These are phyloP conservation scores for Lycaon pictus DNA, from an alignment of 2,113 vertebrate genomes.

Conservation along the genomic window DNA sequence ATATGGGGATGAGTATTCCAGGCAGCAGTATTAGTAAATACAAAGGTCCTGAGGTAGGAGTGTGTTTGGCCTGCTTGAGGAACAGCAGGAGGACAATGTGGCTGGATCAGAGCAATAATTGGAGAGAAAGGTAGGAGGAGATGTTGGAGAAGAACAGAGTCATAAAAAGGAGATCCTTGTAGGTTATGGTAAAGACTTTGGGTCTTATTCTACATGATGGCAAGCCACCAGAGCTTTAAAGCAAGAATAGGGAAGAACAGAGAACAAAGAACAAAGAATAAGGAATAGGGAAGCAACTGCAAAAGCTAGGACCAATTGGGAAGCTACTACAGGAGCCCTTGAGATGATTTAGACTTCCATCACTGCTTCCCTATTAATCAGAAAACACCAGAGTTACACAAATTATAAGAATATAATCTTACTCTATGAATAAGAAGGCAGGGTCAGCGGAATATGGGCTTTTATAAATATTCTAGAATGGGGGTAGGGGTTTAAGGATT, in stretches of 20 bases:
- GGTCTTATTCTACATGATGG: background rate
- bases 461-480: background rate
- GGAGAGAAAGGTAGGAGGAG: background rate
- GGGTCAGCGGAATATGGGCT: background rate
- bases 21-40: background rate
- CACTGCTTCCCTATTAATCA: background rate
- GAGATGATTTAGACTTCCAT: background rate
- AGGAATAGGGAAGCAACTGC: background rate
- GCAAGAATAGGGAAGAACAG: background rate
- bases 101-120: background rate
- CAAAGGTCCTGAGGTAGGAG: background rate
- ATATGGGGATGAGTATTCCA: background rate
- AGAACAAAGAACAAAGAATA: too few species aligned
- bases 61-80: background rate
- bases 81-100: background rate
- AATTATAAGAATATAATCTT: background rate
- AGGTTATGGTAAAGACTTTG: background rate
- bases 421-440: background rate
- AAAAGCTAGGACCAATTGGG: background rate
- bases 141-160: background rate
- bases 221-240: slow-evolving; percentile 1
- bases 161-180: background rate
- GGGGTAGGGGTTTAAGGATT: background rate
- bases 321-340: background rate
- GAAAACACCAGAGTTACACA: slow-evolving; percentile 23